Evolutionary conservation across 2,113 vertebrate genomes (phyloP).

Genomic region (Corythornis cristatus): DNA sequence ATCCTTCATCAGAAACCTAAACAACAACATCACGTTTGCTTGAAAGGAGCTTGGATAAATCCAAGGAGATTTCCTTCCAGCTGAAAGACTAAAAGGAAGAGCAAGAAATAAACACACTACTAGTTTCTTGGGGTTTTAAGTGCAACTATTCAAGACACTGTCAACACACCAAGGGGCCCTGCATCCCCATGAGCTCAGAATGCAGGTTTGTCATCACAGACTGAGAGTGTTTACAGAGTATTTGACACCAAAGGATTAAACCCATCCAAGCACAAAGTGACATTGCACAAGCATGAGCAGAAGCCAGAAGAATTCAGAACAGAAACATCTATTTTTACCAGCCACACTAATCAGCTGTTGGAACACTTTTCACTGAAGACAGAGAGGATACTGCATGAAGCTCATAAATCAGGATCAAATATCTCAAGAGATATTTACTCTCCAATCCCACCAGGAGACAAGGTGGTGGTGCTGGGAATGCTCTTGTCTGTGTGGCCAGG

Average conservation of each 20-base stretch:
- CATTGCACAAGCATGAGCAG: background rate
- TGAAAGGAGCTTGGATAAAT: background rate
- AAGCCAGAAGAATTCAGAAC: background rate
- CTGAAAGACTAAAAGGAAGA: background rate
- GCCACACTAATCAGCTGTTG: conserved; percentile 1
- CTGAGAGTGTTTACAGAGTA: background rate
- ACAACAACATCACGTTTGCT: background rate
- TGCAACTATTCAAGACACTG: background rate
- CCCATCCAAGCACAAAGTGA: background rate
- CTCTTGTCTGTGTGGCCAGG: background rate
- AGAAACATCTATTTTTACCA: conserved; percentile 23
- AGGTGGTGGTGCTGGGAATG: background rate
- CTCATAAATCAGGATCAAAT: background rate
- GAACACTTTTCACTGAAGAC: background rate
- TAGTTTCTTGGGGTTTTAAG: conserved; percentile 5
- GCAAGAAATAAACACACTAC: background rate
- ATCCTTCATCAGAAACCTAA: background rate
- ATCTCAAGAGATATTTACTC: background rate
- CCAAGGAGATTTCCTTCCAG: background rate
- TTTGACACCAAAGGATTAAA: background rate
- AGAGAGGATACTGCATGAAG: background rate
- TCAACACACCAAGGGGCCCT: background rate
- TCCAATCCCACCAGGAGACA: background rate
- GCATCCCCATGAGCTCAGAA: background rate
- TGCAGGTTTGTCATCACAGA: conserved; percentile 16